Evolutionary conservation across 2,797 vertebrate species (phyloP).

Genomic region (Melanotaenia pygmaea): DNA sequence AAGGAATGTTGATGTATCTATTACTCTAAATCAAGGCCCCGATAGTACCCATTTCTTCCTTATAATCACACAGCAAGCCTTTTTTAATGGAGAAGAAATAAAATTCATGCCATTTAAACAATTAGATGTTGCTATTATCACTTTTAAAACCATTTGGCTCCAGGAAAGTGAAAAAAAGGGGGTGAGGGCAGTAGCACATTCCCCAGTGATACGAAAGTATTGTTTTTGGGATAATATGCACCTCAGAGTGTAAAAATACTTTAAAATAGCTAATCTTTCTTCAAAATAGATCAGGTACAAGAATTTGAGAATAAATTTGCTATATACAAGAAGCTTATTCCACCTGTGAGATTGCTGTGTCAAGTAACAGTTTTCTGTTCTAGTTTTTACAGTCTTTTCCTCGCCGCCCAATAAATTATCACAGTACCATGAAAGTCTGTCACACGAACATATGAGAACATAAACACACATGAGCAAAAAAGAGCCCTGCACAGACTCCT

Average conservation of each 20-base stretch:
- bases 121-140: conserved; percentile 12
- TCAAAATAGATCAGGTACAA: conserved; percentile 65
- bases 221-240: conserved; percentile 51
- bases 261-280: conserved; percentile 60
- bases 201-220: conserved; percentile 54
- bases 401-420: conserved; percentile 83
- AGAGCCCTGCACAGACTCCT: conserved; percentile 42
- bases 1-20: conserved; percentile 78
- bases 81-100: conserved; percentile 21
- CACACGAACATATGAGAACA: conserved; percentile 60
- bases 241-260: conserved; percentile 76
- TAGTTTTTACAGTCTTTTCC: conserved; percentile 70
- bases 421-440: conserved; percentile 81
- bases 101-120: conserved; percentile 28
- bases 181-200: conserved; percentile 32
- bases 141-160: conserved; percentile 41
- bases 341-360: conserved; percentile 76
- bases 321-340: conserved; percentile 79
- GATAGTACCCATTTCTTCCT: conserved; percentile 7
- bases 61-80: conserved; percentile 14
- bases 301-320: conserved; percentile 67
- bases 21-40: conserved; percentile 37
- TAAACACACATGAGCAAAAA: conserved; percentile 53
- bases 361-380: conserved; percentile 84
- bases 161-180: conserved; percentile 12